Evolutionary conservation across 2,113 vertebrate genomes (phyloP), one percentile per base, ranked within the genome.

Genomic region (Phrynosoma platyrhinos): DNA sequence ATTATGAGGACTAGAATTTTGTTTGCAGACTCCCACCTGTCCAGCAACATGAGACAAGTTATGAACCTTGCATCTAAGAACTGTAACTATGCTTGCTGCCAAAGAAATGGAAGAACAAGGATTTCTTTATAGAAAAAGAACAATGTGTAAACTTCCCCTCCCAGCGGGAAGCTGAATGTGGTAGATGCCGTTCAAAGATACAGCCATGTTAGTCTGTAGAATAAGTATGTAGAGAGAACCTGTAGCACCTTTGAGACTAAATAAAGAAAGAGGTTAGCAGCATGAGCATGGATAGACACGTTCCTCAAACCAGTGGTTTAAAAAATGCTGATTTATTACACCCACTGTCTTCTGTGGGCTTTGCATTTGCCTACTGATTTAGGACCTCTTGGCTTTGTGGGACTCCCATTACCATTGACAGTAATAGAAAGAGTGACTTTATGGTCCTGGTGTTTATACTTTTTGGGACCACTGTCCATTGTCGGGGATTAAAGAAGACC

Each of bases 401-500:
- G 36, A 16, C 52, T 47, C 16, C 1, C 30, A n/a, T 82, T 82
- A 53, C 53, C 55, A 23, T 23, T 79, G 82, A 80, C 55, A 36
- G 66, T 85, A 74, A 80, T 80, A 53, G 76, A 80, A 85, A 89
- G 69, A 68, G 47, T 40, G 21, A 25, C 55, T 13, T 40, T n/a
- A 27, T 68, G 53, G 55, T 47, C 40, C 18, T 62, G 30, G 36
- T 52, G 69, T 36, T 71, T 27, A 75, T 36, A 75, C 69, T n/a
- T 32, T 40, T 74, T n/a, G 36, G 66, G 30, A 85, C 53, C 66
- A 8, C 64, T 81, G 88, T 30, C 77, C 69, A 23, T 74, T n/a
- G 69, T 18, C 52, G n/a, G 66, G 77, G 82, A 68, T 84, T 80
- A 75, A 89, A 80, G 53, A 20, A 66, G 83, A 53, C 85, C 77